Evolutionary conservation across 1,140 invertebrate species (phyloP).

Genomic region (Choristoneura fumiferana): DNA sequence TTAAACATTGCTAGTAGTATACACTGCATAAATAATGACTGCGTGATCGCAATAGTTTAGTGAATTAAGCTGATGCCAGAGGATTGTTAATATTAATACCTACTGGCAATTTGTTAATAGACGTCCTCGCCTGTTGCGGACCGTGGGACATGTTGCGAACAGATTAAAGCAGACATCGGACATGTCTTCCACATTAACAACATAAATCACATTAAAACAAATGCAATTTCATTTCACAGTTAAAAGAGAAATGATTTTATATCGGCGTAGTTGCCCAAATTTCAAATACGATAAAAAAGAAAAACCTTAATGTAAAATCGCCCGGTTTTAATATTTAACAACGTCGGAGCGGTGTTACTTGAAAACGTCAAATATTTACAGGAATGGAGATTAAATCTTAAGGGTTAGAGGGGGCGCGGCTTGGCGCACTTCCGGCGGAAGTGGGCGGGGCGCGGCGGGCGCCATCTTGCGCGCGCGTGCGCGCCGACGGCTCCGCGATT

Average conservation of each 20-base stretch:
- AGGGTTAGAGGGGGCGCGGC: constrained; percentile 1
- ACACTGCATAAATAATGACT: not conserved
- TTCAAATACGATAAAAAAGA: too few relatives aligned
- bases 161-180: too few relatives aligned
- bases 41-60: not conserved
- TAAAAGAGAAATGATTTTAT: too few relatives aligned
- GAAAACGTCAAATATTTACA: not conserved
- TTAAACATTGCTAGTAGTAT: constrained; percentile 1
- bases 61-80: not conserved
- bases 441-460: constrained; percentile 50
- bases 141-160: too few relatives aligned
- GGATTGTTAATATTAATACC: too few relatives aligned
- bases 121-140: not conserved
- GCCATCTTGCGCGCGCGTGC: constrained; percentile 65
- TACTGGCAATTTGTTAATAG: not conserved
- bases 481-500: constrained; percentile 22
- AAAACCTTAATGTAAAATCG: not conserved
- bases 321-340: not conserved
- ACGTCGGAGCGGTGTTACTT: not conserved
- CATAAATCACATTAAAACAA: too few relatives aligned
- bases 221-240: too few relatives aligned
- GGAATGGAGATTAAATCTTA: constrained; percentile 3
- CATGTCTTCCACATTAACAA: too few relatives aligned
- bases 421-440: constrained; percentile 60
- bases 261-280: too few relatives aligned